These are phyloP conservation scores for Brachirus orientalis DNA, from an alignment of 2,113 vertebrate genomes.

Conservation along the genomic window DNA sequence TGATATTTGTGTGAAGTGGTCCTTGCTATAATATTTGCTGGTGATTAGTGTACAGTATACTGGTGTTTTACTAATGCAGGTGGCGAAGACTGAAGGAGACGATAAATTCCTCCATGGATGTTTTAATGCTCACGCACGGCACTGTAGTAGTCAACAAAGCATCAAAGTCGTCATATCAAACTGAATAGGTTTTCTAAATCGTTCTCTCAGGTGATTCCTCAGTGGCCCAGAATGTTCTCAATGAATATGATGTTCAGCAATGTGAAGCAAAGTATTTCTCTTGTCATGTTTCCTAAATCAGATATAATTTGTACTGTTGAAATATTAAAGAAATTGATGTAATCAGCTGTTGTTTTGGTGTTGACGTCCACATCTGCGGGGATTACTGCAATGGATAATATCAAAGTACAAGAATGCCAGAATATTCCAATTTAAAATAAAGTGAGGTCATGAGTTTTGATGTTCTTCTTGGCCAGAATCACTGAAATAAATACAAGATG, in stretches of 20 bases:
- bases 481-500: too few relatives aligned
- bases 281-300: constrained; percentile 74
- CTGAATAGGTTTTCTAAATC: constrained; percentile 70
- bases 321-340: constrained; percentile 76
- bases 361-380: neutral
- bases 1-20: constrained; percentile 58
- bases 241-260: constrained; percentile 72
- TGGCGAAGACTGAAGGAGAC: constrained; percentile 6
- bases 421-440: too few relatives aligned
- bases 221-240: constrained; percentile 76
- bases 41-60: constrained; percentile 47
- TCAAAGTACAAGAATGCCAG: too few relatives aligned
- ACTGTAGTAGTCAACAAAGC: constrained; percentile 21
- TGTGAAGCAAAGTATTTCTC: constrained; percentile 77
- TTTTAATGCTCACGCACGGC: constrained; percentile 1
- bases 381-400: too few relatives aligned
- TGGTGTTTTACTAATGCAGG: constrained; percentile 50
- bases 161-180: constrained; percentile 35
- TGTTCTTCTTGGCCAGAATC: too few relatives aligned
- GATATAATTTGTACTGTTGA: constrained; percentile 78
- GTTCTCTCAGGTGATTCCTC: constrained; percentile 83
- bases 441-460: too few relatives aligned
- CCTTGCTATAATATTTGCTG: constrained; percentile 52
- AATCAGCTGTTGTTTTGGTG: constrained; percentile 7
- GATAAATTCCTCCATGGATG: neutral